Evolutionary conservation across 2,113 vertebrate genomes (phyloP), one percentile per base, ranked within the genome.

Genomic region (Nibea albiflora): DNA sequence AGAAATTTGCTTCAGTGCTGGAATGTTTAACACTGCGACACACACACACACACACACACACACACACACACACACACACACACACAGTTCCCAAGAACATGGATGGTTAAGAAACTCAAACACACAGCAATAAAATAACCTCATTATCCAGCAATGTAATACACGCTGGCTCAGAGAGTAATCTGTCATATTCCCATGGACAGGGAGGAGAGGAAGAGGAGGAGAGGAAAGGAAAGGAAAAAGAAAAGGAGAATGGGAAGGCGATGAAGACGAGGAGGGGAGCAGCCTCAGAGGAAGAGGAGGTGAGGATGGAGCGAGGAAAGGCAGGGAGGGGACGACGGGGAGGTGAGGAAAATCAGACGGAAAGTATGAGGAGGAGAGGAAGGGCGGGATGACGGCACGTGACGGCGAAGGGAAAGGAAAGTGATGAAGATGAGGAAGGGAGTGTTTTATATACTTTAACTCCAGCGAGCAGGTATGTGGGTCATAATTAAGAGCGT

Each of bases 101-200:
- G 63, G 26, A 73, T 52, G 72, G 72, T 80, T 76, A 49, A 72
- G 61, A 63, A 76, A 72, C 26, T 54, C 54, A 87, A 84, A 81
- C 63, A 83, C 31, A 73, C 81, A 71, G 58, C 39, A n/a, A 58
- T 62, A 73, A 76, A 71, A 71, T 64, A 47, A 81, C 31, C 73
- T 72, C 16, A 85, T 81, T 81, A 83, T 72, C 56, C 69, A 58
- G 74, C 65, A 31, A 69, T 53, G 76, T 26, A 73, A 82, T 60
- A 68, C 78, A 76, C 62, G 26, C 44, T 9, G 24, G 62, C 78
- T 84, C 50, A 7, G 69, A 68, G 28, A 44, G 69, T 14, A 63
- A 78, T 75, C 42, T 7, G 24, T 68, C 24, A 57, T 85, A 77
- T 76, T 80, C 76, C 60, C 75, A 83, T 16, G 24, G 20, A 62